These are phyloP conservation scores for Lymantria monacha DNA, from an alignment of 2,888 invertebrate genomes.

Conservation along the genomic window DNA sequence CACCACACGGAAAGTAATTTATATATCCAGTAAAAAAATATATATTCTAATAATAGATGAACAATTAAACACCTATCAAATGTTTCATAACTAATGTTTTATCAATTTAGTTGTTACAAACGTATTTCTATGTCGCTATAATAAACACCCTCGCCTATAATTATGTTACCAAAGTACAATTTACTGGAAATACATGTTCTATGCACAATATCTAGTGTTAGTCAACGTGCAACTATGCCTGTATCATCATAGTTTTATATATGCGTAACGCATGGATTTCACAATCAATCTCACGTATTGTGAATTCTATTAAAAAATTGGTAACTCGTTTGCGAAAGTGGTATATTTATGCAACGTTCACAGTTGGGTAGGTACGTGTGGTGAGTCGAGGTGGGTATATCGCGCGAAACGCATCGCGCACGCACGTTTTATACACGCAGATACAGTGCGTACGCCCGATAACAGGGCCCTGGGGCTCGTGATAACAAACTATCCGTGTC, in stretches of 20 bases:
- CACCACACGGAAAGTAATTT: too few relatives aligned
- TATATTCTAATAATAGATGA: background rate
- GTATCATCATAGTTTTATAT: slow-evolving; percentile 55
- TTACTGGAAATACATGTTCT: slow-evolving; percentile 21
- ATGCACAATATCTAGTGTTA: slow-evolving; percentile 33
- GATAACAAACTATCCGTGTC: slow-evolving; percentile 57
- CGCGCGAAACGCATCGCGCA: slow-evolving; percentile 69
- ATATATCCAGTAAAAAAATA: too few relatives aligned
- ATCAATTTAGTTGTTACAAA: slow-evolving; percentile 1
- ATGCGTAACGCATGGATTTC: slow-evolving; percentile 74
- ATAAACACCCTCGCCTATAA: background rate
- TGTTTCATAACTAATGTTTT: slow-evolving; percentile 8
- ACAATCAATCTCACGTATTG: slow-evolving; percentile 70
- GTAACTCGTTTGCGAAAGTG: slow-evolving; percentile 73
- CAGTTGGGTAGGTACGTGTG: slow-evolving; percentile 50
- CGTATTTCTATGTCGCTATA: slow-evolving; percentile 1
- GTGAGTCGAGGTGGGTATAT: slow-evolving; percentile 48
- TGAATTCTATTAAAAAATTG: slow-evolving; percentile 53
- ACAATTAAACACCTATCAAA: background rate
- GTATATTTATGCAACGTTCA: slow-evolving; percentile 56
- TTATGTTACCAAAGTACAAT: slow-evolving; percentile 2
- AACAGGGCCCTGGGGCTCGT: slow-evolving; percentile 48
- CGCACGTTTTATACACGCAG: slow-evolving; percentile 59
- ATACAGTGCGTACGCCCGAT: slow-evolving; percentile 70
- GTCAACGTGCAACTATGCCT: slow-evolving; percentile 47